Base-by-base conservation (phyloP, 2,888 invertebrate species). In the Tinea pellionella region DNA sequence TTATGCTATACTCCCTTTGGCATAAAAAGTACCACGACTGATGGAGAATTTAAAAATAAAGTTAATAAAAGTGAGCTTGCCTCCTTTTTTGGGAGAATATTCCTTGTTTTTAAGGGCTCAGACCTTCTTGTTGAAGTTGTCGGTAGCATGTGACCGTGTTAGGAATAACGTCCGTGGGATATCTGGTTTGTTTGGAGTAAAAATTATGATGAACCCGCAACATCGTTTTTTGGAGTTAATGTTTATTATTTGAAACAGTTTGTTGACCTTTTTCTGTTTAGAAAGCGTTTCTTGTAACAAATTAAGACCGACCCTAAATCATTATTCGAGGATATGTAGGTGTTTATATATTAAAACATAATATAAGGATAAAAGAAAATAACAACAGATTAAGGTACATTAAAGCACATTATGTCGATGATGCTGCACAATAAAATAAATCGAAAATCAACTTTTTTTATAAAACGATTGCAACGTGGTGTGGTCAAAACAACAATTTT, bases 401-500 rank as follows among this genome's bases (percentile, higher is more conserved):
- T 56, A 56, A 56, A 19, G 56, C 6, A 30, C 56, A 56, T 56
- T 56, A 56, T 56, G 56, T 56, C 56, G 29, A 56, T 53, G 2
- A 11, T 13, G n/a, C 56, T n/a, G 6, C 19, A 18, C 56, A 56
- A 56, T 56, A 56, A 56, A 29, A 56, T 56, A 56, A 56, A 56
- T 56, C 56, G 56, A 56, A 56, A 56, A 56, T 56, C 56, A 56
- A 56, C 56, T 29, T 56, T 56, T 53, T 43, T 58, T 18, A 6
- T 6, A 58, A 18, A n/a, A 13, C 58, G 7, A 57, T 53, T 58
- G 58, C 58, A 58, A 37, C 76, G 74, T 74, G 72, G n/a, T n/a
- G 77, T 75, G 78, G 78, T 80, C 81, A 80, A 80, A 82, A 80
- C 83, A 81, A 82, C 81, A 86, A 86, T 86, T 85, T 86, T 74